Base-by-base conservation (phyloP, 2,797 vertebrate species). In the Sphenodon punctatus region DNA sequence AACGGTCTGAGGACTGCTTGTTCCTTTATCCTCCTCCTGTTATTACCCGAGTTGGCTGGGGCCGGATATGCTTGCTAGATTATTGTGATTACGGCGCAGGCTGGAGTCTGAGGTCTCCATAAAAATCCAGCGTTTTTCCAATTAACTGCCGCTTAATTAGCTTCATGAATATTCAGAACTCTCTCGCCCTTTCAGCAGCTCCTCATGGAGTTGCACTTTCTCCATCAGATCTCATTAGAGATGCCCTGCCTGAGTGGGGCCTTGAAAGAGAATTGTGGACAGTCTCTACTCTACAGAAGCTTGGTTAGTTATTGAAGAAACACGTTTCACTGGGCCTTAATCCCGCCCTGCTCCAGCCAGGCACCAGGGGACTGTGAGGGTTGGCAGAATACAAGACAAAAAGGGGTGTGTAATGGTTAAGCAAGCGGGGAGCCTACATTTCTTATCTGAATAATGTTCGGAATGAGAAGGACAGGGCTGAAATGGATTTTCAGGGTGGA, bases 71-170 rank as follows among this genome's bases (percentile, higher is more conserved):
- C 71, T 82, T 84, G 89, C 93, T 87, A 91, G 84, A 84, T 88
- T 78, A 88, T 80, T 87, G 80, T 76, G 82, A 85, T 84, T 78
- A 80, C n/a, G 41, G 61, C 78, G 70, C 58, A 78, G 80, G 67
- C 80, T 88, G 65, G 89, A 82, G 84, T 89, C 84, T 79, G 70
- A 86, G 67, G 61, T 91, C 84, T 89, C 82, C 84, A 87, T 88
- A n/a, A 89, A 84, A 88, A 87, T 88, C 77, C 61, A 91, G 51
- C 73, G 58, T n/a, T 82, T 91, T 89, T 81, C 88, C 73, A 90
- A 92, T 93, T 90, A 91, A 86, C 82, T 67, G 22, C 83, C 82
- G 88, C 70, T 88, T 89, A 89, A 91, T 91, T 86, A 86, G 63
- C 46, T n/a, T 69, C 78, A 80, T 83, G 89, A 89, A 91, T 89